Base-by-base conservation (phyloP, 2,888 invertebrate species). In the Aromia moschata region DNA sequence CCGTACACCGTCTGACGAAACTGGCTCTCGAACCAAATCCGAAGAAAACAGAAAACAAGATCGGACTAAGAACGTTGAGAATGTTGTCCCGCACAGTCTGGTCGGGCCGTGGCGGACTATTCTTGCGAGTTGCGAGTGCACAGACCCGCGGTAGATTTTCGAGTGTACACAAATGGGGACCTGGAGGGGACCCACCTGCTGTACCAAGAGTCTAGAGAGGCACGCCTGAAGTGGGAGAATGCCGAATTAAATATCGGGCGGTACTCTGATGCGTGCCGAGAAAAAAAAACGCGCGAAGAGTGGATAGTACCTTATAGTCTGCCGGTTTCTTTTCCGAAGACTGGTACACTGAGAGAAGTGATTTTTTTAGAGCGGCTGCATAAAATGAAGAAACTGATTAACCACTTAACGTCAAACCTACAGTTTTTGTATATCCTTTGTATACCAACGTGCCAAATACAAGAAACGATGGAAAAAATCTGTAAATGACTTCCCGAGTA, bases 161-260 rank as follows among this genome's bases (percentile, higher is more conserved):
- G 20, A 25, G 44, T 43, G 7, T 17, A 36, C 58, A 36, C 44
- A 58, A 56, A 53, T 49, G 37, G 46, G 51, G 59, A 59, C 56
- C 49, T 49, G 54, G 57, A 20, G 53, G 40, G 49, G 56, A 40
- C 14, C 3, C 18, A 40, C 12, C 18, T 17, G 47, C 36, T n/a
- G 2, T 33, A 33, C 25, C 30, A 38, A 38, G 18, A 55, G 15
- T 16, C 46, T n/a, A n/a, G 25, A 33, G 9, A 2, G 25, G 7
- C 4, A 7, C 7, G n/a, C 43, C 7, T 14, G 14, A 5, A 37
- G 14, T 1, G 7, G 37, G 14, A 7, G 7, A 7, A 25, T 7
- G 3, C 7, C 25, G 25, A 25, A 25, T 25, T 25, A 25, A 5
- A 25, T 25, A 25, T 25, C 25, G 3, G 25, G 4, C 7, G 25